Evolutionary conservation across 2,797 vertebrate genomes (phyloP).

Genomic region (Holocentrus rufus): DNA sequence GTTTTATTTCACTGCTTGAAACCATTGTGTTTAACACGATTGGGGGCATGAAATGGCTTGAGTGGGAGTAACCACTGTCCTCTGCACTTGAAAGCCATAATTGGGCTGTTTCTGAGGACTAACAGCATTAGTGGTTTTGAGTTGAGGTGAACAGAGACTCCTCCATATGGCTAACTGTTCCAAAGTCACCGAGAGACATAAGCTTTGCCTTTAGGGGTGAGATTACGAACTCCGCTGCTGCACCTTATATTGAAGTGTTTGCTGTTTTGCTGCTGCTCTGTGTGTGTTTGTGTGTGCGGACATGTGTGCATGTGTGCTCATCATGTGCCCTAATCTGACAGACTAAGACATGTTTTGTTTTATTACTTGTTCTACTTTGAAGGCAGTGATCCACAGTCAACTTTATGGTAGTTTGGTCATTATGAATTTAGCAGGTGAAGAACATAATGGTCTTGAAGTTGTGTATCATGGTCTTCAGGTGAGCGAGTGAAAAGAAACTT

Average conservation of each 20-base stretch:
- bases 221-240: conserved; percentile 17
- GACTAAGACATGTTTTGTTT: background rate
- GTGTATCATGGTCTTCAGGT: conserved; percentile 11
- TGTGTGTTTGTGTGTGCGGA: conserved; percentile 15
- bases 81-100: conserved; percentile 47
- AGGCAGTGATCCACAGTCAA: background rate
- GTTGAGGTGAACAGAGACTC: conserved; percentile 14
- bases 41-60: background rate
- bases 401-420: background rate
- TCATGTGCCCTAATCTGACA: too few relatives aligned
- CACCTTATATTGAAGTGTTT: conserved; percentile 27
- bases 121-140: conserved; percentile 15
- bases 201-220: conserved; percentile 11
- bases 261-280: conserved; percentile 40
- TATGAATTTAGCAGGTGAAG: background rate
- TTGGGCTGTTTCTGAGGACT: conserved; percentile 7
- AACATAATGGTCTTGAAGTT: background rate
- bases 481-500: conserved; percentile 1
- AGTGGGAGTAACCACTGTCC: background rate
- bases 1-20: background rate
- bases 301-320: background rate
- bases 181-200: conserved; percentile 2
- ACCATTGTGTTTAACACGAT: background rate
- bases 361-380: background rate
- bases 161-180: conserved; percentile 11